These are phyloP conservation scores for Phasianus colchicus DNA, from an alignment of 2,113 vertebrate genomes.

Conservation along the genomic window DNA sequence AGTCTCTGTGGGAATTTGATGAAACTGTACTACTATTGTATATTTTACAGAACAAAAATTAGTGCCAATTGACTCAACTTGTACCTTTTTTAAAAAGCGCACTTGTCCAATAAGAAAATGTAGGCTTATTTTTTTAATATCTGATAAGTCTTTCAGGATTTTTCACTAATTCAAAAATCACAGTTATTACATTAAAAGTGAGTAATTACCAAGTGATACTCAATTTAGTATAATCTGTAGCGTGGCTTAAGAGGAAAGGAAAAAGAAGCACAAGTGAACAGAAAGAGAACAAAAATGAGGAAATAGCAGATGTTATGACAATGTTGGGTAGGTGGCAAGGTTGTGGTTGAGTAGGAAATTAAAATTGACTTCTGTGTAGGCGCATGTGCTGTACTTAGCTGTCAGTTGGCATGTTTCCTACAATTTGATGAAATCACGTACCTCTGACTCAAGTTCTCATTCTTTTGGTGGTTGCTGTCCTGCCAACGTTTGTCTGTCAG, in stretches of 20 bases:
- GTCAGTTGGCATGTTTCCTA: not conserved
- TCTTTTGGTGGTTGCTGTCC: not conserved
- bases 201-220: not conserved
- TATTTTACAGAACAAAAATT: not conserved
- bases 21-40: not conserved
- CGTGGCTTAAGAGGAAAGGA: not conserved
- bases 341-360: not conserved
- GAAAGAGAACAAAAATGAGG: not conserved
- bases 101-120: not conserved
- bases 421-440: not conserved
- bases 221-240: not conserved
- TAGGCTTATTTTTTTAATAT: not conserved
- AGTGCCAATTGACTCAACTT: not conserved
- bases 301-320: not conserved
- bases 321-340: not conserved
- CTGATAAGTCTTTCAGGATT: not conserved
- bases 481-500: not conserved
- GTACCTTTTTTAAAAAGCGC: not conserved
- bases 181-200: not conserved
- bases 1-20: not conserved
- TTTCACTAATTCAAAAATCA: not conserved
- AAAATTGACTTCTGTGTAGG: not conserved
- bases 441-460: too few relatives aligned
- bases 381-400: not conserved
- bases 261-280: not conserved